Evolutionary conservation across 2,113 vertebrate genomes (phyloP), one percentile per base, ranked within the genome.

Genomic region (Microtus ochrogaster): DNA sequence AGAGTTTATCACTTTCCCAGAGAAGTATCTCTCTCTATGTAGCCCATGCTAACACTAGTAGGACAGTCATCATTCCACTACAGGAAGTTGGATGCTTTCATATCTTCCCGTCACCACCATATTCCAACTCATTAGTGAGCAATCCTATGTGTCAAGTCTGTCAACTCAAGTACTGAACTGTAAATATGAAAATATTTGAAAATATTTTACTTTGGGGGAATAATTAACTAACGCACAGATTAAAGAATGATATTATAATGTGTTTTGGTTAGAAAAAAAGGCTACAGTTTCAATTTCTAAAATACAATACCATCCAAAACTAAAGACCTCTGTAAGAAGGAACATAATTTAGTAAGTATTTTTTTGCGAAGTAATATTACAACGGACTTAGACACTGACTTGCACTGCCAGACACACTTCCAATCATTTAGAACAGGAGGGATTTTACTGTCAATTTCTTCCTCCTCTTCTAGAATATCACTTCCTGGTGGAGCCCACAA

Each of bases 361-460:
- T 89, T 89, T 70, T n/a, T 9, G 79, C 79, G 44, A 92, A 89
- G 82, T 28, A 94, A 91, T 24, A 11, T 65, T 11, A 92, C 36
- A 94, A 90, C 1, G 77, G 63, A 90, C 14, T 73, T 84, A 92
- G 84, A 78, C 77, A 98, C 99, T 96, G 98, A 99, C 99, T 99
- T 99, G 99, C 99, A 99, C 98, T 99, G 99, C 99, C 99, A 99
- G 97, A 99, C 97, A 97, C 99, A 99, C 96, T 99, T 99, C 99
- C 99, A 99, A 98, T 99, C 99, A 97, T 98, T 99, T 96, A 99
- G 98, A 98, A 99, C 97, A 0, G 99, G 99, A 76, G 98, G 99
- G 93, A 98, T 97, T 98, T 99, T 99, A 98, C 99, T 99, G 83
- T 99, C 99, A 89, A 96, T 97, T 84, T 98, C 99, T 93, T 99